Percentiles rank a stretch among this genome's conserved stretches.
Evolutionary conservation across 2,888 invertebrate genomes (phyloP).

Genomic region (Hirtodrosophila alboralis): DNA sequence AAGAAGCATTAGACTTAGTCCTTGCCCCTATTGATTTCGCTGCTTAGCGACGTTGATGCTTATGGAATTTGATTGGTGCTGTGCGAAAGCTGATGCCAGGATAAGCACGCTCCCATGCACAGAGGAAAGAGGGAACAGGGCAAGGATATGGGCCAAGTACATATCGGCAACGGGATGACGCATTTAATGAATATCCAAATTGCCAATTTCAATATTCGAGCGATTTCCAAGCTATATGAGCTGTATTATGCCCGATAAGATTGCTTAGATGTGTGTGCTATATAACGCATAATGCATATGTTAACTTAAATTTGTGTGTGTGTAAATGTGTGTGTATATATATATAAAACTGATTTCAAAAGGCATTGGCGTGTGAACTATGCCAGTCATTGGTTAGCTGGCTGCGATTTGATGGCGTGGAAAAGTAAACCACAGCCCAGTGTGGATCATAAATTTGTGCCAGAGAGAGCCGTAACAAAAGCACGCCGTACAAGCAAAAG

Average conservation of each 20-base stretch:
- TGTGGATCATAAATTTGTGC: conserved; percentile 53
- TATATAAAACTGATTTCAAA: conserved; percentile 62
- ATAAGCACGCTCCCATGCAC: conserved; percentile 69
- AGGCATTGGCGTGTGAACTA: conserved; percentile 76
- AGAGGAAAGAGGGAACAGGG: conserved; percentile 2
- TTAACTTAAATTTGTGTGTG: conserved; percentile 7
- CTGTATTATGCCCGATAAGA: conserved; percentile 73
- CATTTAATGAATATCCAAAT: conserved; percentile 78
- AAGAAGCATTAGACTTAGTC: conserved; percentile 35
- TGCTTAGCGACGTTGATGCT: conserved; percentile 73
- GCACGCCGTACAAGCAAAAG: conserved; percentile 32
- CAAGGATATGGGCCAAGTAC: no score
- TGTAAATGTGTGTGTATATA: conserved; percentile 11
- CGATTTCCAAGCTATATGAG: conserved; percentile 74
- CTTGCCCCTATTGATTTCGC: conserved; percentile 50
- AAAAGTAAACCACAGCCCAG: conserved; percentile 70
- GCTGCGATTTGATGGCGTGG: conserved; percentile 71
- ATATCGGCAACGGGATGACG: conserved; percentile 16
- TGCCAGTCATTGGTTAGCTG: conserved; percentile 69
- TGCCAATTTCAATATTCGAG: conserved; percentile 75
- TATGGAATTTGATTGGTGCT: conserved; percentile 73
- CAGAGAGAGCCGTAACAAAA: conserved; percentile 17
- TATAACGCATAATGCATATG: conserved; percentile 41
- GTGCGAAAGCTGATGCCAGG: conserved; percentile 59
- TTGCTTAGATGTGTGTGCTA: conserved; percentile 66